Conservation (phyloP, 1,140 invertebrate genomes). For the Zeugodacus cucurbitae region DNA sequence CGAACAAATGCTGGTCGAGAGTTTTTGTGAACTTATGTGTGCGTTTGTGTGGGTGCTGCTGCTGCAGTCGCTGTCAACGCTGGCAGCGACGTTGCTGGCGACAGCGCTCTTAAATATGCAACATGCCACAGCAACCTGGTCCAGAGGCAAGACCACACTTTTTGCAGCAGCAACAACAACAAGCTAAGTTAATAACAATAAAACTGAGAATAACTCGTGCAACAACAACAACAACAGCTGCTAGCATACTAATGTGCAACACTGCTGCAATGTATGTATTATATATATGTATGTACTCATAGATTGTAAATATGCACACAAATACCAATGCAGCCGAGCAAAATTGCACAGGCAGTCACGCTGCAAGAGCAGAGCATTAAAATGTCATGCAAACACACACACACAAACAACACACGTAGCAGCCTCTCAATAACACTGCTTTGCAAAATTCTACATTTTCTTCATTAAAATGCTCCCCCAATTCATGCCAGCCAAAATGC, state of each 20-base stretch:
- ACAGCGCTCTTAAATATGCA: conserved; percentile 14
- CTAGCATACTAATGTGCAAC: not conserved
- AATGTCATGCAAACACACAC: not conserved
- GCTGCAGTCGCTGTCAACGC: not conserved
- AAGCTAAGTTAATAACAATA: not conserved
- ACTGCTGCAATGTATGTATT: not conserved
- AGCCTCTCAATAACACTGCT: not conserved
- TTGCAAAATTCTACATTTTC: conserved; percentile 40
- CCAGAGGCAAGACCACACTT: not conserved
- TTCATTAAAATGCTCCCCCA: conserved; percentile 40
- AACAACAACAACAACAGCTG: conserved; percentile 23
- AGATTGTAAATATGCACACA: conserved; percentile 2
- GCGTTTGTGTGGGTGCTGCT: not conserved
- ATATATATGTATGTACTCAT: not conserved
- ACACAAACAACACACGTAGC: not conserved
- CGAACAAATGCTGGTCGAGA: not conserved
- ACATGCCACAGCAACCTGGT: not conserved
- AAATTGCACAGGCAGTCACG: not conserved
- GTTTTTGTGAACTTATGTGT: not conserved
- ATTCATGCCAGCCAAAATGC: not conserved
- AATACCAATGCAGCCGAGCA: not conserved
- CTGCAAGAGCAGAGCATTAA: not conserved
- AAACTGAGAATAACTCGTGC: conserved; percentile 6
- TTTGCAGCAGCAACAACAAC: not conserved
- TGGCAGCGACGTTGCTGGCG: not conserved